Evolutionary conservation across 2,113 vertebrate genomes (phyloP).

Genomic region (Limanda limanda): DNA sequence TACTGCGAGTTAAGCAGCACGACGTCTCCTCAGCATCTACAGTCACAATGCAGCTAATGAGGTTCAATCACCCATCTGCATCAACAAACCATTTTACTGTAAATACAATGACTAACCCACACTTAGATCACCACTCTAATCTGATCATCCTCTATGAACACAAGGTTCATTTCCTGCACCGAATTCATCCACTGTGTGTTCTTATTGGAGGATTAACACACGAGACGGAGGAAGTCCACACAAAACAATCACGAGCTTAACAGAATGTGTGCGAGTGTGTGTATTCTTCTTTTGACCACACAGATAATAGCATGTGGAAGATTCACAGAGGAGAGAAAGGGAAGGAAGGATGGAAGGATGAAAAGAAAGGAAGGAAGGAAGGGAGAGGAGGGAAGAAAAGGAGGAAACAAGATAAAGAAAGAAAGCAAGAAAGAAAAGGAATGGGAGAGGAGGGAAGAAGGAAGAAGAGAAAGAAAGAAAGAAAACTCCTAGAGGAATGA

Average conservation of each 20-base stretch:
- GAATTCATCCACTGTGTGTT: conserved; percentile 39
- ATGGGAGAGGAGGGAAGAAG: not conserved
- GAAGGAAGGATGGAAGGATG: not conserved
- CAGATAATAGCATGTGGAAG: conserved; percentile 7
- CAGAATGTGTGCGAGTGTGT: not conserved
- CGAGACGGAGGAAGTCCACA: conserved; percentile 13
- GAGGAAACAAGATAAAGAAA: not conserved
- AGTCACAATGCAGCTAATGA: conserved; percentile 25
- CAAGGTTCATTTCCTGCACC: conserved; percentile 56
- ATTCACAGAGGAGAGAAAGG: conserved; percentile 20
- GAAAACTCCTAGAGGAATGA: conserved; percentile 37
- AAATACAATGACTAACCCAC: conserved; percentile 27
- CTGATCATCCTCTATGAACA: conserved; percentile 50
- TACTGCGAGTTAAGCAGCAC: not conserved
- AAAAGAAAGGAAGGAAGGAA: too few relatives aligned
- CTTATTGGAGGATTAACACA: conserved; percentile 51
- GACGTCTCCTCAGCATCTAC: not conserved
- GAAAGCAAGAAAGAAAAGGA: not conserved
- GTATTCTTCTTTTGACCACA: conserved; percentile 10
- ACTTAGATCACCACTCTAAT: conserved; percentile 43
- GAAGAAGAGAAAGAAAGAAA: conserved; percentile 1
- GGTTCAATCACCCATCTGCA: conserved; percentile 8
- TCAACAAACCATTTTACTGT: conserved; percentile 4
- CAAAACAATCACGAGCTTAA: conserved; percentile 12
- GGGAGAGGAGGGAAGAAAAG: too few relatives aligned